Base-by-base conservation (phyloP, 64 coral and sea anemone species). In the Porites lutea region DNA sequence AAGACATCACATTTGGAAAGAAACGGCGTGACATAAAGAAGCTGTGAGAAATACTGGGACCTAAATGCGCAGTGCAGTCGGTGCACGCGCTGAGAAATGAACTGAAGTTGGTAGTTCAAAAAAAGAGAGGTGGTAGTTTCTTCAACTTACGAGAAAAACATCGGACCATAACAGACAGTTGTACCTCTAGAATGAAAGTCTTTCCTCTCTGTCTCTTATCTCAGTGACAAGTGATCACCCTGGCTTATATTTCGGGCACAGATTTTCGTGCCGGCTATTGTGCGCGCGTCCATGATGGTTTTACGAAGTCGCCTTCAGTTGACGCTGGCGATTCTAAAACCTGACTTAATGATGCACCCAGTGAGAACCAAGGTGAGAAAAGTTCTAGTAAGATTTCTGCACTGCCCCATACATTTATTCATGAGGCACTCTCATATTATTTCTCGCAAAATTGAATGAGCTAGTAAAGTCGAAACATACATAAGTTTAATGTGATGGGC, bases 241-340 rank as follows among this genome's bases (percentile, higher is more conserved):
- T 14, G 62, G 62, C 62, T 16, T 16, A 16, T 16, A 13, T 65
- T 73, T 10, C 11, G 71, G 44, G 54, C 54, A 57, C 54, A 57
- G 54, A 57, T 70, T 70, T 70, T 57, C 7, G 54, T 12, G 54
- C 54, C 54, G 54, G 54, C 1, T 57, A 37, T 57, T 57, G 54
- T 5, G 53, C 5, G 54, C 27, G 54, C 7, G 54, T 12, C 12
- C 1, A 9, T 20, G 21, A 21, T 4, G n/a, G 66, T 48, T 7
- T 48, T 84, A 9, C 86, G 69, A 60, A 87, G 73, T 57, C 76
- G 63, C 53, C 43, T 97, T 19, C 95, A 99, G 74, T 59, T 99
- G 23, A 99, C 97, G 13, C 44, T 99, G 27, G 97, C 94, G 9
- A 95, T 99, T 9, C 74, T 99, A 46, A 99, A 99, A 89, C 97